These are phyloP conservation scores for Thelaira solivaga DNA, from an alignment of 2,888 invertebrate species.

Conservation along the genomic window DNA sequence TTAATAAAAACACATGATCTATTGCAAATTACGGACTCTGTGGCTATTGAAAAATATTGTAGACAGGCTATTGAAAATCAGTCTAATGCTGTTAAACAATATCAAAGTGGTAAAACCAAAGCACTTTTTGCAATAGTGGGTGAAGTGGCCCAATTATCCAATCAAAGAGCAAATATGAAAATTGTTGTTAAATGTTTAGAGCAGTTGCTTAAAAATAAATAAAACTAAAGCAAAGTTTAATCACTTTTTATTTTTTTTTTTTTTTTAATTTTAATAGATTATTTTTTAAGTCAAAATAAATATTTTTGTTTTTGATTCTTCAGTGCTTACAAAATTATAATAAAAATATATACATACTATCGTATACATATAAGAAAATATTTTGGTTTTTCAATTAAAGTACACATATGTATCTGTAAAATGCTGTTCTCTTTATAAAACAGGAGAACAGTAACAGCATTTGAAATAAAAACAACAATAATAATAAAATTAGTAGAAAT, in stretches of 20 bases:
- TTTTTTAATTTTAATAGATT: constrained; percentile 10
- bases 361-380: background rate
- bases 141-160: constrained; percentile 80
- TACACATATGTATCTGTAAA: constrained; percentile 57
- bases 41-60: constrained; percentile 81
- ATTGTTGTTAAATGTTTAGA: constrained; percentile 81
- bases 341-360: background rate
- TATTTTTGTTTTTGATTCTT: background rate
- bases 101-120: constrained; percentile 84
- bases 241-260: constrained; percentile 19
- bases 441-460: constrained; percentile 73
- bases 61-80: constrained; percentile 81
- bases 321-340: background rate
- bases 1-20: constrained; percentile 82
- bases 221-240: background rate
- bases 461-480: background rate
- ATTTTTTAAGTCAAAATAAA: background rate
- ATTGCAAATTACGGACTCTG: constrained; percentile 81
- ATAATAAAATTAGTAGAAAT: background rate
- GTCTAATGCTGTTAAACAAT: constrained; percentile 82
- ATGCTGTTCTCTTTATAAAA: constrained; percentile 57
- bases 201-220: constrained; percentile 64
- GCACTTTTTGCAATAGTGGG: constrained; percentile 83
- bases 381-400: constrained; percentile 9
- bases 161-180: constrained; percentile 84